These are phyloP conservation scores for Neomonachus schauinslandi DNA, from an alignment of 2,113 vertebrate genomes.

Conservation along the genomic window DNA sequence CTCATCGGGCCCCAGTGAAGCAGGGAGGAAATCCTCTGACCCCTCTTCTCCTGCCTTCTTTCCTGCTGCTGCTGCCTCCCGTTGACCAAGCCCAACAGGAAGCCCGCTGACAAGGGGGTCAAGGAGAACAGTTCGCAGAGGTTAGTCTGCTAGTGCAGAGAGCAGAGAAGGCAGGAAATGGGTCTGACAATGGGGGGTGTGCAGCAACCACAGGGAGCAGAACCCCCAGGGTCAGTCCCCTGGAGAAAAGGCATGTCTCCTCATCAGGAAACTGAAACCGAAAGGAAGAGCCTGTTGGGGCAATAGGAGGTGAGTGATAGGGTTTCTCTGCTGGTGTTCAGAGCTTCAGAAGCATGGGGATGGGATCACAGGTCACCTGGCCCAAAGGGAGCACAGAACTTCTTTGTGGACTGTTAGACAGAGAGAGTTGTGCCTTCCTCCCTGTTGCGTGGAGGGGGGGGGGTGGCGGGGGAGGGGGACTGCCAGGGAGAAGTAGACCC, in stretches of 20 bases:
- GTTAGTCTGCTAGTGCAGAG: background rate
- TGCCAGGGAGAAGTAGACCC: background rate
- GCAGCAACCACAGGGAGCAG: background rate
- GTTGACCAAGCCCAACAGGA: background rate
- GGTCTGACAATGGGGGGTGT: background rate
- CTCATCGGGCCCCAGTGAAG: background rate
- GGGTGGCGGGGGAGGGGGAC: background rate
- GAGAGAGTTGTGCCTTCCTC: background rate
- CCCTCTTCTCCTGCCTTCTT: background rate
- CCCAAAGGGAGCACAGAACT: background rate
- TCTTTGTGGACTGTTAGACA: background rate
- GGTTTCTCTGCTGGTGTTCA: background rate
- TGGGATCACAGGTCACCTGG: background rate
- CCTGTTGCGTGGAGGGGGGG: background rate
- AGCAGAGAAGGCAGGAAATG: background rate
- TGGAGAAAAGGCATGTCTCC: background rate
- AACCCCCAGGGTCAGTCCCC: background rate
- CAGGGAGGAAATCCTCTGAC: background rate
- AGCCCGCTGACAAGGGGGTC: background rate
- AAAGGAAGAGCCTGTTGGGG: background rate
- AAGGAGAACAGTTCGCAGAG: background rate
- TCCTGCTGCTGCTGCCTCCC: background rate
- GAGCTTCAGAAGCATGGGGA: background rate
- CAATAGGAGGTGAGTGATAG: background rate
- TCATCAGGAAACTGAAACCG: background rate